Conservation (phyloP, 2,113 vertebrate species). For the Euleptes europaea region DNA sequence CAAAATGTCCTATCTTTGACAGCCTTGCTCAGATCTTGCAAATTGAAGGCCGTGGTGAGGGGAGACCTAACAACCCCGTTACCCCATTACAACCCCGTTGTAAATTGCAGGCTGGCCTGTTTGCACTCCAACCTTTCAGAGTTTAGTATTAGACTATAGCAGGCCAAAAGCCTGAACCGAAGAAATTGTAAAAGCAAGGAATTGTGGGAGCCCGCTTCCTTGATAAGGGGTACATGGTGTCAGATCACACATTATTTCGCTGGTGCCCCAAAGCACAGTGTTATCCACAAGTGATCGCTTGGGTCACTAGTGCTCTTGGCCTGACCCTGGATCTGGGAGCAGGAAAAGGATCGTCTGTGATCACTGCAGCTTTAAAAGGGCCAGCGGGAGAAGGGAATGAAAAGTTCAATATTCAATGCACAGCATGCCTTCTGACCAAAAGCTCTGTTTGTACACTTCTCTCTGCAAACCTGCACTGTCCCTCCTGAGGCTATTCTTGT, state of each 20-base stretch:
- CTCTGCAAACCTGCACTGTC: neutral
- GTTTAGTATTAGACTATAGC: no score
- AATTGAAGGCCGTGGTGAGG: no score
- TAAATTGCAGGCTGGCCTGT: no score
- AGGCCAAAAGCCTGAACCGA: no score
- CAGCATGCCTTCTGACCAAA: neutral
- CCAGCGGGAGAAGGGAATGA: neutral
- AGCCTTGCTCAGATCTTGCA: no score
- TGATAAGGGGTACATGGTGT: no score
- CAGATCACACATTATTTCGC: neutral
- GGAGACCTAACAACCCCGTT: no score
- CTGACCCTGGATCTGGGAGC: neutral
- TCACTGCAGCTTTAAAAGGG: neutral
- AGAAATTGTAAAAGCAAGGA: no score
- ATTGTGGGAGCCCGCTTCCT: no score
- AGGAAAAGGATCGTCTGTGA: neutral
- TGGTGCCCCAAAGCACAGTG: neutral
- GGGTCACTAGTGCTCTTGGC: neutral
- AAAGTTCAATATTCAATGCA: neutral
- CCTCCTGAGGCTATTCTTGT: neutral
- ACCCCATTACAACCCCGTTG: no score
- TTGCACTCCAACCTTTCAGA: no score
- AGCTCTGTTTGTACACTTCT: neutral
- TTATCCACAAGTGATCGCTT: neutral
- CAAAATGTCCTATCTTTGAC: no score